phyloP scores from a whole-genome alignment of 2,797 vertebrate species.

The Enteromius paludinosus region DNA sequence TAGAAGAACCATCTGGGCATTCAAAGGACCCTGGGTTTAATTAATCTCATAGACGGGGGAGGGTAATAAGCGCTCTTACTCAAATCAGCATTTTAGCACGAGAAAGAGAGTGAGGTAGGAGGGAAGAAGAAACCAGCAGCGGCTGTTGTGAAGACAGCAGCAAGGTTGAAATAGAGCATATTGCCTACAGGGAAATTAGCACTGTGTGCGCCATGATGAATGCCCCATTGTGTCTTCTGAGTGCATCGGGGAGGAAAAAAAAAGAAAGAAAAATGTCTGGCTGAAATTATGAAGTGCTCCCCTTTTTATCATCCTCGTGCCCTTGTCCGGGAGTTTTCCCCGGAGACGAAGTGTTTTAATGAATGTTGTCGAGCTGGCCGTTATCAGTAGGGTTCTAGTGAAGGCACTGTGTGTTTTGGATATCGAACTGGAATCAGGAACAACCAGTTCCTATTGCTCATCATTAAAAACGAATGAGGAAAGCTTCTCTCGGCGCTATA shows the following conservation, averaged over 20 bases:
- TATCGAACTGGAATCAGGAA: constrained; percentile 44
- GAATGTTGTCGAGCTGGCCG: constrained; percentile 17
- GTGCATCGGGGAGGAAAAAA: constrained; percentile 57
- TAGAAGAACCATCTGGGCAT: constrained; percentile 81
- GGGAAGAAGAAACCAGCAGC: constrained; percentile 24
- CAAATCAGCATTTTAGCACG: constrained; percentile 79
- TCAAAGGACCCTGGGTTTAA: constrained; percentile 81
- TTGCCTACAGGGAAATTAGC: constrained; percentile 81
- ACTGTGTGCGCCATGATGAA: constrained; percentile 75
- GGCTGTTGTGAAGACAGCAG: constrained; percentile 71
- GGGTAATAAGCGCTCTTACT: constrained; percentile 80
- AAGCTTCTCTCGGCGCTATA: constrained; percentile 28
- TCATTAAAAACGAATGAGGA: constrained; percentile 46
- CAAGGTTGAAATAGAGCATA: constrained; percentile 78
- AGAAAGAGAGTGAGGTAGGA: constrained; percentile 37
- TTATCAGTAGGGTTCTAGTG: constrained; percentile 30
- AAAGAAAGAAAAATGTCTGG: constrained; percentile 38
- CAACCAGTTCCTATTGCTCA: constrained; percentile 25
- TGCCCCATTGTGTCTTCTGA: constrained; percentile 76
- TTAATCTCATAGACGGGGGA: constrained; percentile 83
- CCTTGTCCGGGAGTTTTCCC: constrained; percentile 68
- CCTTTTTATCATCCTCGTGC: constrained; percentile 64
- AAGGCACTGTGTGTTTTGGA: not conserved
- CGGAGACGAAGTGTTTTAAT: constrained; percentile 63
- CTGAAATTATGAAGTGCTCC: constrained; percentile 67